phyloP scores from a whole-genome alignment of 2,113 vertebrate species.

The Cynocephalus volans region DNA sequence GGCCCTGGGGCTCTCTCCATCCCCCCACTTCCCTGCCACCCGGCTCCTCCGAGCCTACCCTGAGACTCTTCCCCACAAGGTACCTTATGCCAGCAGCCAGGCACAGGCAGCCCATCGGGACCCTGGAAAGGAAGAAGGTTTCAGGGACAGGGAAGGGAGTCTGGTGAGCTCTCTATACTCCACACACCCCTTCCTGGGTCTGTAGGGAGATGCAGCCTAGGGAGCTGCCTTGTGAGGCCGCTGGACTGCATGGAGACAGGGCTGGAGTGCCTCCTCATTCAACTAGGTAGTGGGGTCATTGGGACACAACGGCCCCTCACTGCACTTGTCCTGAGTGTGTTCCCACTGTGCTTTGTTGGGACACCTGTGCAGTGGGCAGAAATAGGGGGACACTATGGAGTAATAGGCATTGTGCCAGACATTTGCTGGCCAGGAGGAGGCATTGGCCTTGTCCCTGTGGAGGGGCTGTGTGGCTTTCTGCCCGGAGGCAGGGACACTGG shows the following conservation, averaged over 20 bases:
- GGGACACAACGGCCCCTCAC: not conserved
- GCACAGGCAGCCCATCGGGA: constrained; percentile 96
- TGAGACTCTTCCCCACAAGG: not conserved
- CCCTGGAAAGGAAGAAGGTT: constrained; percentile 89
- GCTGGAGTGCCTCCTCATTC: not conserved
- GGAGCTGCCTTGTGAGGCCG: not conserved
- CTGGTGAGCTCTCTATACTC: not conserved
- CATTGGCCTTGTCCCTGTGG: not conserved
- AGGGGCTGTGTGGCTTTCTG: not conserved
- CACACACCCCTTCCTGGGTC: not conserved
- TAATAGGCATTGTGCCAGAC: not conserved
- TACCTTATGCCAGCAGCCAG: constrained; percentile 99
- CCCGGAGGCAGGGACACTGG: not conserved
- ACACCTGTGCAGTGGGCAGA: not conserved
- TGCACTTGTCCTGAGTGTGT: not conserved
- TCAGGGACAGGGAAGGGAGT: not conserved
- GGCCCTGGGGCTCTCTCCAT: not conserved
- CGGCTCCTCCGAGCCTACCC: not conserved
- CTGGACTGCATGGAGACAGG: not conserved
- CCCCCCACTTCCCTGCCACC: not conserved
- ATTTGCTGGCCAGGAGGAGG: not conserved
- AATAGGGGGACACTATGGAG: not conserved
- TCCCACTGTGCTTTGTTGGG: not conserved
- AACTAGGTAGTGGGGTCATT: rapidly evolving
- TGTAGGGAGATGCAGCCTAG: not conserved